Evolutionary conservation across 2,797 vertebrate species (phyloP).

Genomic region (Tragelaphus eurycerus): DNA sequence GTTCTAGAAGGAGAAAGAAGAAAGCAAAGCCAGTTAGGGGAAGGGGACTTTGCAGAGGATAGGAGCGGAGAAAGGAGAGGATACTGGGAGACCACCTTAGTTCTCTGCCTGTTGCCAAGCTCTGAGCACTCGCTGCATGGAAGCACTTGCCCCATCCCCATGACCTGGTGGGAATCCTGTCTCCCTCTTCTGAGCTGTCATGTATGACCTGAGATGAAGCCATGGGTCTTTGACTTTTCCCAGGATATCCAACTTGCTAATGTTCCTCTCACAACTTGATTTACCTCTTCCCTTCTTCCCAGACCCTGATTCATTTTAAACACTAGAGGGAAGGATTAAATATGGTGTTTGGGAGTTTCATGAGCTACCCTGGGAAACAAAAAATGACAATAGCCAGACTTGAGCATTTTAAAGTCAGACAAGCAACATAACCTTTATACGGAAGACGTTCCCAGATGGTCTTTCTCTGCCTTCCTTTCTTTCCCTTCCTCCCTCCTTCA

Average conservation of each 20-base stretch:
- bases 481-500: accelerated
- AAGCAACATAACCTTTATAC: not conserved
- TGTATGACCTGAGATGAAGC: accelerated
- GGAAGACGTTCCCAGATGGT: not conserved
- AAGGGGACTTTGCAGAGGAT: not conserved
- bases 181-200: not conserved
- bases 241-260: not conserved
- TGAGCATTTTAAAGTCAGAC: not conserved
- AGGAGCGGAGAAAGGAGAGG: not conserved
- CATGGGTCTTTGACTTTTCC: not conserved
- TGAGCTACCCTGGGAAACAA: not conserved
- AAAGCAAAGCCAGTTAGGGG: not conserved
- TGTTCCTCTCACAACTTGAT: not conserved
- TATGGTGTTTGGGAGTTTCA: not conserved
- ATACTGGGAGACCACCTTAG: not conserved
- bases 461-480: not conserved
- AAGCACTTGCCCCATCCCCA: accelerated
- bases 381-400: conserved; percentile 41
- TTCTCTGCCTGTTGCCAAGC: not conserved
- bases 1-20: not conserved
- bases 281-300: not conserved
- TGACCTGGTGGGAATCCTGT: not conserved
- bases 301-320: not conserved
- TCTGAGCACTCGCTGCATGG: not conserved
- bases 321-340: not conserved